Evolutionary conservation across 92 coral and sea anemone species (phyloP), one percentile per base, ranked within the genome.

Genomic region (Isaurus tuberculatus): DNA sequence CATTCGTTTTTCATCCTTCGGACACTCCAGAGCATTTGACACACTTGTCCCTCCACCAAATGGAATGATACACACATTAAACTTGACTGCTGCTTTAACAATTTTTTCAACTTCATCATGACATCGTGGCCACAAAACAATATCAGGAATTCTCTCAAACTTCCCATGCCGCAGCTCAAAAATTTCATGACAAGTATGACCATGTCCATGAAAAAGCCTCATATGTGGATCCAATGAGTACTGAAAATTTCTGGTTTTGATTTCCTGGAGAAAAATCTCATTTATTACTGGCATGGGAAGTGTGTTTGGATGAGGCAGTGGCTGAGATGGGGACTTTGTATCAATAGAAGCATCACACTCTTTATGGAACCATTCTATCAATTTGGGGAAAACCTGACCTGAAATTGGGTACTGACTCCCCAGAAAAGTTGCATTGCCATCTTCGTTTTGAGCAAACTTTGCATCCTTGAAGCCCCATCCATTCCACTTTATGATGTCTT

Each of bases 11-110:
- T 96, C 99, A 34, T 87, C 84, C 25, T 75, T 78, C 17, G 99
- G 99, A 78, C 99, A 96, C 65, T 92, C 97, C 53, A 96, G 83
- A 1, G 99, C 99, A 85, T 90, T 90, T 3, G 99, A 94, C 88
- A 96, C 99, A 87, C 94, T 96, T 1, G 99, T 96, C 11, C 99
- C 99, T 19, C 99, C 99, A 22, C 99, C 99, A 87, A 94, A 96
- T 13, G 99, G 99, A 44, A 96, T 96, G 40, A 96, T n/a, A 87
- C 99, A 96, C 63, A 96, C 98, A 65, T 94, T 90, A 86, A 78
- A 91, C 40, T 89, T 85, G 57, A 90, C 91, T 26, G 99, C 99
- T 53, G 86, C 91, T 9, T 64, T 79, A 1, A 96, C 97, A 8
- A 96, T 87, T 49, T 79, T 44, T 84, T 96, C 99, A 14, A 96